These are phyloP conservation scores for Gymnobelideus leadbeateri DNA, from an alignment of 2,113 vertebrate species.

Conservation along the genomic window DNA sequence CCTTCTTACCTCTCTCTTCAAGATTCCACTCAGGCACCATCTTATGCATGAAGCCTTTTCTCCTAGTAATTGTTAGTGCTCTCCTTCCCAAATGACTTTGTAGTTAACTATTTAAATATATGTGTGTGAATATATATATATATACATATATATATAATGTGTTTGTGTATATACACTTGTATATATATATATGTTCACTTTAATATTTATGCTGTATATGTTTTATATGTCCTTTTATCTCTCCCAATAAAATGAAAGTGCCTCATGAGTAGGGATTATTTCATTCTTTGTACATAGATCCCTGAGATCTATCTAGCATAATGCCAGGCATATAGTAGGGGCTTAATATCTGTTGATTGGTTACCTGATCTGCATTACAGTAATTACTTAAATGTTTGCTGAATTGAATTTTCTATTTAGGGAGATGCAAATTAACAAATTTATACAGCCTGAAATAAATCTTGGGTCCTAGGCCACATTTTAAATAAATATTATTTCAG, in stretches of 20 bases:
- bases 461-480: neutral
- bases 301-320: neutral
- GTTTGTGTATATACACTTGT: too few relatives aligned
- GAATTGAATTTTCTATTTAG: neutral
- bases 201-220: too few relatives aligned
- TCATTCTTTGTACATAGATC: neutral
- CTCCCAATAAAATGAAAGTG: neutral
- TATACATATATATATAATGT: too few relatives aligned
- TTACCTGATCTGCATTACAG: neutral
- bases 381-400: neutral
- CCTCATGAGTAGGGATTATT: neutral
- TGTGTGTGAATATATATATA: too few relatives aligned
- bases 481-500: neutral
- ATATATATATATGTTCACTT: too few relatives aligned
- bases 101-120: neutral
- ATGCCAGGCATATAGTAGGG: neutral
- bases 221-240: neutral
- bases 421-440: neutral
- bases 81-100: neutral
- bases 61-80: neutral
- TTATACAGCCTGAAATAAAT: neutral
- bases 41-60: neutral
- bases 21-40: neutral
- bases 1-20: neutral
- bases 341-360: neutral